Base-by-base conservation (phyloP, 2,888 invertebrate genomes). In the Harpalus rubripes region DNA sequence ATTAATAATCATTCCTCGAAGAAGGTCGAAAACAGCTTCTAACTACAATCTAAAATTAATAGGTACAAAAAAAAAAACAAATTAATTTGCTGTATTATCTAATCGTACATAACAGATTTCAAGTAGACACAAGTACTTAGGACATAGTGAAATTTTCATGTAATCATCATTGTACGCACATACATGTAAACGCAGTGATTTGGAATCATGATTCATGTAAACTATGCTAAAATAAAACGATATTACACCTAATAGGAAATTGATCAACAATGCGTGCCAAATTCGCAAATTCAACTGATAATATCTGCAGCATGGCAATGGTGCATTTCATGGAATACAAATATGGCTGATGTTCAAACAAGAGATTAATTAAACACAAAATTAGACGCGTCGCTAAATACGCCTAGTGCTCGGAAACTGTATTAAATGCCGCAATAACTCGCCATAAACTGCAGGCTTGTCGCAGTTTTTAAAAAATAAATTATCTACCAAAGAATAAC, bases 391-490 rank as follows among this genome's bases (percentile, higher is more conserved):
- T 74, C 44, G 44, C 18, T 74, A 74, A 74, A 74, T 74, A 74
- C 52, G 18, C 5, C 4, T 78, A 58, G 56, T 10, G 26, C 7
- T 18, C 18, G 18, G 18, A 74, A 72, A 41, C 52, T 58, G n/a
- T 78, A 58, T 78, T 58, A 32, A 56, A 78, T 58, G 58, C 56
- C 32, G 78, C 78, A 78, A 78, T 78, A 78, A 58, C 32, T 58
- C 58, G 56, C 58, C 56, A 78, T 78, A 78, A 78, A 56, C 26
- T n/a, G 78, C 26, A 44, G 10, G 78, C 10, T 58, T 78, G 78
- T 56, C 58, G 58, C 78, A 78, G 81, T 81, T 16, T 63, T 81
- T 68, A 56, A 81, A 81, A 81, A 68, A 81, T 81, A 65, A 63
- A 63, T 81, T 63, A 81, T 61, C 8, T 44, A 68, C 68, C 1